Evolutionary conservation across 2,888 invertebrate genomes (phyloP).

Genomic region (Eucera pruinosa): DNA sequence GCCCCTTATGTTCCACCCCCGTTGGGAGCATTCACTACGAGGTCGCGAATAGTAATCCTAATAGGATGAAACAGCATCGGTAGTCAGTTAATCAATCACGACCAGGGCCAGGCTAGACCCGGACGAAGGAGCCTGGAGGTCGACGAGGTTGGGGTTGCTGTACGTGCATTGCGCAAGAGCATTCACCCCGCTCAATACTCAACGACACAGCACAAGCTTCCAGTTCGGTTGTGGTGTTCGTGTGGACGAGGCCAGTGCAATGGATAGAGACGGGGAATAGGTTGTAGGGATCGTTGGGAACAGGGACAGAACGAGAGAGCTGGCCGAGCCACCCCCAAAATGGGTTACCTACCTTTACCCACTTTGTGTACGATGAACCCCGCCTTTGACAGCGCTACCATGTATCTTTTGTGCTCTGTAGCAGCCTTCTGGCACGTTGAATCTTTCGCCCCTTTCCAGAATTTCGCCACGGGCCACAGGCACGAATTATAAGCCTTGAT

Average conservation of each 20-base stretch:
- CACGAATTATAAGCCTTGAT: constrained; percentile 32
- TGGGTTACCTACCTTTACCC: constrained; percentile 74
- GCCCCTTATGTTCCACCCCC: too few species aligned
- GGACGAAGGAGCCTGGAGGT: constrained; percentile 69
- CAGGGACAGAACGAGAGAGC: constrained; percentile 37
- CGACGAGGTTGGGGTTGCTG: constrained; percentile 72
- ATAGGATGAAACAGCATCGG: constrained; percentile 45
- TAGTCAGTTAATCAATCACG: constrained; percentile 67
- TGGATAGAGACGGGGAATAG: constrained; percentile 12
- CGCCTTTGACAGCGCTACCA: constrained; percentile 58
- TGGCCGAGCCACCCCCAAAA: constrained; percentile 73
- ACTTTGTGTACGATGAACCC: constrained; percentile 71
- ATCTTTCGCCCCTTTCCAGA: constrained; percentile 2
- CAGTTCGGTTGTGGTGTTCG: constrained; percentile 27
- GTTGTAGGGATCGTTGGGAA: not conserved
- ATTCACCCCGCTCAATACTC: constrained; percentile 83
- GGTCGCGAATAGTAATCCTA: not conserved
- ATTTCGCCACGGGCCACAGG: constrained; percentile 19
- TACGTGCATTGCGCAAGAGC: constrained; percentile 83
- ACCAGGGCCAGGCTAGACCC: constrained; percentile 49
- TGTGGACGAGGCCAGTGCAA: constrained; percentile 16
- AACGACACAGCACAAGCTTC: constrained; percentile 62
- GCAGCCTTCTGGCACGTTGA: not conserved
- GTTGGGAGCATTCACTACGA: too few species aligned
- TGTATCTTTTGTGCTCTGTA: constrained; percentile 41